A percentile compares a stretch with the other conserved stretches of the same genome.
Conservation (phyloP, 2,113 vertebrate species). For the Pluvialis apricaria region DNA sequence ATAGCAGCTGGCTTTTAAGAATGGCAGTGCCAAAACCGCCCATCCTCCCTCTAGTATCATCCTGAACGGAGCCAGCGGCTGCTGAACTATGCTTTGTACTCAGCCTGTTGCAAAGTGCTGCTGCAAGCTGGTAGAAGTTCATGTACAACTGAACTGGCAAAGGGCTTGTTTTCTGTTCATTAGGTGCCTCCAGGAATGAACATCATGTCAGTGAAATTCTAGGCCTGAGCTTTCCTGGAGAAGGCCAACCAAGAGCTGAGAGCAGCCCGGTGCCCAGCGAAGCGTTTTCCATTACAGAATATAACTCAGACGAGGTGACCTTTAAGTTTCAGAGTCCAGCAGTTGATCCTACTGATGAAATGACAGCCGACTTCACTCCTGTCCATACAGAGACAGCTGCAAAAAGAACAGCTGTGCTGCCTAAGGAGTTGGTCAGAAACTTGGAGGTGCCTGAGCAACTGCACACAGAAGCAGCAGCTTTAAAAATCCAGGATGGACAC, state of each 20-base stretch:
- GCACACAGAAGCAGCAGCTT: not conserved
- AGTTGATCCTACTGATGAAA: not conserved
- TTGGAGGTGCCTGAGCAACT: not conserved
- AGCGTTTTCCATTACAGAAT: not conserved
- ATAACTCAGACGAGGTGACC: fast-evolving
- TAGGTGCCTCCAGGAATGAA: not conserved
- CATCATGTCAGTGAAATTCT: not conserved
- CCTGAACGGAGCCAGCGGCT: not conserved
- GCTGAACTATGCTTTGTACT: fast-evolving
- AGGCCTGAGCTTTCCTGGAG: not conserved
- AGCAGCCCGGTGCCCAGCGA: not conserved
- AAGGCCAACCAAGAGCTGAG: not conserved
- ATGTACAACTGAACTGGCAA: fast-evolving
- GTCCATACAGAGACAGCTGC: not conserved
- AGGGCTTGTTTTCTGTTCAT: not conserved
- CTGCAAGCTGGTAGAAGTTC: not conserved
- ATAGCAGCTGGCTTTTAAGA: not conserved
- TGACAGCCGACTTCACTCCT: fast-evolving
- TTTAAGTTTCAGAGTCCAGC: not conserved
- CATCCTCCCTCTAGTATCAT: not conserved
- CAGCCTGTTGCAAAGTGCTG: not conserved
- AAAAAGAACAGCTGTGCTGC: not conserved
- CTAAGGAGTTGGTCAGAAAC: not conserved
- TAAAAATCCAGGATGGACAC: not conserved
- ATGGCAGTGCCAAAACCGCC: not conserved